A percentile compares a stretch with the other conserved stretches of the same genome.
Conservation (phyloP, 1,140 invertebrate species). For the Dendrolimus punctatus region DNA sequence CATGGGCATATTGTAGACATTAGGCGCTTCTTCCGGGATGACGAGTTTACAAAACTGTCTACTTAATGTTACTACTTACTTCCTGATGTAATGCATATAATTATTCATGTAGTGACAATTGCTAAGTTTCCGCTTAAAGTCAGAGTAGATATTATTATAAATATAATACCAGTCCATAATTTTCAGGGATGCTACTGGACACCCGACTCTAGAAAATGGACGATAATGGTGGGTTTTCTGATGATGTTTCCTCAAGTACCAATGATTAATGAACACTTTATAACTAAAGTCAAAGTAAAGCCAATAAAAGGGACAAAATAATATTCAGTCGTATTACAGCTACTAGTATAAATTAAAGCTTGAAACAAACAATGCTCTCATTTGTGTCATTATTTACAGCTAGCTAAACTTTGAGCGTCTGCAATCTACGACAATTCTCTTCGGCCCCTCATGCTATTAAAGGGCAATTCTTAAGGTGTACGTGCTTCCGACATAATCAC, state of each 20-base stretch:
- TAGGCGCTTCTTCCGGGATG: conserved; percentile 6
- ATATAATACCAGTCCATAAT: too few relatives aligned
- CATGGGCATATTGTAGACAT: conserved; percentile 4
- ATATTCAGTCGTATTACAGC: background rate
- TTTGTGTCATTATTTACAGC: conserved; percentile 65
- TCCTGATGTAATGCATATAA: conserved; percentile 1
- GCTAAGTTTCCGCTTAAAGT: too few relatives aligned
- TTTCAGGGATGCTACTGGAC: too few relatives aligned
- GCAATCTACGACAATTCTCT: conserved; percentile 61
- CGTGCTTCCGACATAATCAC: conserved; percentile 49
- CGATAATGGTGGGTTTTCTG: too few relatives aligned
- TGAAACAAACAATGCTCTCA: conserved; percentile 10
- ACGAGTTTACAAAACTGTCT: conserved; percentile 3
- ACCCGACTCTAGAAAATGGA: too few relatives aligned
- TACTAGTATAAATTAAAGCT: background rate
- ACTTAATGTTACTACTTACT: conserved; percentile 5
- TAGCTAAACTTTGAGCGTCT: conserved; percentile 42
- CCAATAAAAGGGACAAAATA: background rate
- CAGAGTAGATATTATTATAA: too few relatives aligned
- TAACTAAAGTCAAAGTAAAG: too few relatives aligned
- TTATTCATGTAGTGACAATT: too few relatives aligned
- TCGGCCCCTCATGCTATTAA: conserved; percentile 52
- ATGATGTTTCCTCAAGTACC: too few relatives aligned
- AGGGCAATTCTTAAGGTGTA: conserved; percentile 52
- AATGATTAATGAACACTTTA: too few relatives aligned